Evolutionary conservation across 2,888 invertebrate species (phyloP), one percentile per base, ranked within the genome.

Genomic region (Chouioia cunea): DNA sequence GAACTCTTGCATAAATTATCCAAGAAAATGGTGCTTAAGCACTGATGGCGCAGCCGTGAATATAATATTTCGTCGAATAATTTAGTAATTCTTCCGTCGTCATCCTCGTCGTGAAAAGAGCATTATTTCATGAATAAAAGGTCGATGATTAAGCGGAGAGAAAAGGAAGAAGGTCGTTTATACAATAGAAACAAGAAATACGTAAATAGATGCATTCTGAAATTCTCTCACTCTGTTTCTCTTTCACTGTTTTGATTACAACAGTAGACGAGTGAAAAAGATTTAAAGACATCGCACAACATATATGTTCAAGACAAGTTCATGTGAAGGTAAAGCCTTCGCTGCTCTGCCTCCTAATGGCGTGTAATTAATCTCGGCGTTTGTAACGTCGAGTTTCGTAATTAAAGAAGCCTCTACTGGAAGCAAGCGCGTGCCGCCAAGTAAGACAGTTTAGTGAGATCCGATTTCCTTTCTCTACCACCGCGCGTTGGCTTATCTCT

Each of bases 331-430:
- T 27, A 27, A 27, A 27, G 27, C 27, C 27, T 27, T 27, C 3
- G 6, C 27, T n/a, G 14, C 48, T n/a, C 22, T 63, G 14, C 10
- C 27, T 70, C 68, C 73, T 73, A 68, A 73, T 73, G 69, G 58
- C 56, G 70, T 66, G 71, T 71, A 73, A 71, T 73, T 71, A 73
- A 74, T 73, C 57, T 65, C 53, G 6, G 27, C 27, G 27, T 4
- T 64, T 70, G 65, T 73, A 67, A 73, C 70, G 68, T 68, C 58
- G 62, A 67, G 65, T 58, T 66, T 59, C 58, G 60, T 68, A 68
- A 70, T 70, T 70, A 74, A 71, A 70, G 65, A 56, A 50, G 54
- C 23, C 58, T 58, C 18, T 27, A 22, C 18, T 52, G 18, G 27
- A 23, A 6, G 6, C 56, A 14, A 10, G 22, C 36, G 8, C 8